Base-by-base conservation (phyloP, 2,113 vertebrate genomes). In the Boleophthalmus pectinirostris region DNA sequence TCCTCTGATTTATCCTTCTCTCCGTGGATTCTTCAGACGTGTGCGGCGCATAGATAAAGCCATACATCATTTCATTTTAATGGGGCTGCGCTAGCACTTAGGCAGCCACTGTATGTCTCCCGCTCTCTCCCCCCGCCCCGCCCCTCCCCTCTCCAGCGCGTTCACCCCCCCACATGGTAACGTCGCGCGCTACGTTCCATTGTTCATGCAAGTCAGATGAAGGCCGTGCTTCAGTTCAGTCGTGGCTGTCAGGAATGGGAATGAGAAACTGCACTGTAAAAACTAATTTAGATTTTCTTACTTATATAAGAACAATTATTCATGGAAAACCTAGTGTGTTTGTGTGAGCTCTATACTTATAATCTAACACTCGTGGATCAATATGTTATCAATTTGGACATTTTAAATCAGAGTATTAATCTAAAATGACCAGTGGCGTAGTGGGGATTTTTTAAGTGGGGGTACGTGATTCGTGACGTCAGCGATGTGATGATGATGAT, bases 141-240 rank as follows among this genome's bases (percentile, higher is more conserved):
- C n/a, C n/a, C n/a, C 66, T 75, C 46, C 12, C 21, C 71, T 73
- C 54, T 12, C 21, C 8, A 15, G 49, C 49, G 16, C 86, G 80
- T 91, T 88, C 86, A 84, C 78, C 66, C 75, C 71, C 79, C 70
- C 76, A 18, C 75, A 73, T 77, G 75, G 76, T 11, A n/a, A 25
- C 56, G 14, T 43, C 80, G 38, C 66, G 47, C 68, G 4, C 68
- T 75, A 78, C 72, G 80, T 90, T 85, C 74, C 85, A 82, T 89
- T 88, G 87, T 90, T 90, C 86, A 92, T 90, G 92, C 90, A 89
- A 92, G 82, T 90, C 90, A 88, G 88, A 92, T 88, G 85, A 91
- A 88, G 89, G 79, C 89, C 85, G 87, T 89, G 85, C 84, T 87
- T 93, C 88, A 91, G 15, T 89, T 86, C 86, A 90, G 90, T 90